Evolutionary conservation across 2,113 vertebrate genomes (phyloP), one percentile per base, ranked within the genome.

Genomic region (Scatophagus argus): DNA sequence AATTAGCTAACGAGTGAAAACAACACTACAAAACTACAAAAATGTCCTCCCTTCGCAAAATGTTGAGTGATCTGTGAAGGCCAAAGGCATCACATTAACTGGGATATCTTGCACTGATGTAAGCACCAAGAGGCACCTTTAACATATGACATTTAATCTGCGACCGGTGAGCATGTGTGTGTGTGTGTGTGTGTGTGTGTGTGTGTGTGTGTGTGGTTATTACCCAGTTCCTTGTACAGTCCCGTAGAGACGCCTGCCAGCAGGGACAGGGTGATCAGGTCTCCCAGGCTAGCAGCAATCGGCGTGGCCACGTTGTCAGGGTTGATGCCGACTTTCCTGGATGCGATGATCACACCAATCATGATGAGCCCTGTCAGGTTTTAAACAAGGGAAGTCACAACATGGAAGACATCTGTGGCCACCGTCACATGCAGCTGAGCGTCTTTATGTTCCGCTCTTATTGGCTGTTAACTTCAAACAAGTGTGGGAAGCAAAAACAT

Each of bases 241-340:
- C 96, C 98, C 44, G 97, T 98, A 77, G 97, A 99, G 93, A 99
- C 97, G 88, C 98, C 97, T 3, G 98, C 96, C 34, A 99, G 95
- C 87, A 99, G 93, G 0, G 98, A 96, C 93, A 99, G 93, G 4
- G 98, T 99, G 93, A 99, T 97, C 80, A 99, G 96, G 88, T 99
- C 98, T 12, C 98, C 98, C 59, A 99, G 93, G 86, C 98, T 99
- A 72, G 98, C 98, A 39, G 98, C 98, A 5, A 99, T 99, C 10
- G 98, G 98, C 0, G 98, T 99, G 84, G 98, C 98, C 56, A 99
- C 98, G 0, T 99, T 99, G 87, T 99, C 98, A 5, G 98, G 98
- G 61, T 99, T 99, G 90, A 99, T 99, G 63, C 98, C 97, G 38
- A 99, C 96, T 92, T 96, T 99, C 79, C 96, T 96, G 88, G 98